These are phyloP conservation scores for Cryptus viduatorius DNA, from an alignment of 2,888 invertebrate species.

Conservation along the genomic window DNA sequence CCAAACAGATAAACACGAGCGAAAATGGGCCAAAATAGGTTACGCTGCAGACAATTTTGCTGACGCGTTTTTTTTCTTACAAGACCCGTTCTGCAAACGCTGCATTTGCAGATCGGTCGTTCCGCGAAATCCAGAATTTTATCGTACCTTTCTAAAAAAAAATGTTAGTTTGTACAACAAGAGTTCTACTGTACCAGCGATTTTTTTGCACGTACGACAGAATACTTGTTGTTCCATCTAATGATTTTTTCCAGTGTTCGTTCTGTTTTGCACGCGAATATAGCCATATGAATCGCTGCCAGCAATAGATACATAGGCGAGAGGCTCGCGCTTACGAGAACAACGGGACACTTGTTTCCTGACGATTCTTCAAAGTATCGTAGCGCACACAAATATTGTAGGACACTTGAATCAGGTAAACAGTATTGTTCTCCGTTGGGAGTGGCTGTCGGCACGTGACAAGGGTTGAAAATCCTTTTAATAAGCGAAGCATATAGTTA, in stretches of 20 bases:
- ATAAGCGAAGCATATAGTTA: neutral
- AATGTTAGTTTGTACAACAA: too few relatives aligned
- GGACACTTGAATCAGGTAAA: constrained; percentile 47
- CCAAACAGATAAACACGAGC: constrained; percentile 3
- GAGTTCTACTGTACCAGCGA: too few relatives aligned
- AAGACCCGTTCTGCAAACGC: neutral
- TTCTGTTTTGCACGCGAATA: neutral
- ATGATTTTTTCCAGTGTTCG: too few relatives aligned
- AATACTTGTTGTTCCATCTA: neutral
- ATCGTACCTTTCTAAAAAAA: neutral
- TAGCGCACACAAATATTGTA: constrained; percentile 16
- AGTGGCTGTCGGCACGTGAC: constrained; percentile 4
- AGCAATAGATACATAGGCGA: constrained; percentile 26
- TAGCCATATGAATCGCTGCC: neutral
- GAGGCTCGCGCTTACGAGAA: neutral
- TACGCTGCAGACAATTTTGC: neutral
- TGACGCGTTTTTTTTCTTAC: neutral
- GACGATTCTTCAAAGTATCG: constrained; percentile 13
- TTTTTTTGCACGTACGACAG: too few relatives aligned
- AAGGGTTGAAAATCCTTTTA: constrained; percentile 10
- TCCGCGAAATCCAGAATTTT: constrained; percentile 6
- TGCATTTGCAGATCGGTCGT: constrained; percentile 11
- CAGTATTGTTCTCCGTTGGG: constrained; percentile 26
- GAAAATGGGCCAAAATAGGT: too few relatives aligned
- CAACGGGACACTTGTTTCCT: neutral